Evolutionary conservation across 2,888 invertebrate species (phyloP).

Genomic region (Pemphredon lugubris): DNA sequence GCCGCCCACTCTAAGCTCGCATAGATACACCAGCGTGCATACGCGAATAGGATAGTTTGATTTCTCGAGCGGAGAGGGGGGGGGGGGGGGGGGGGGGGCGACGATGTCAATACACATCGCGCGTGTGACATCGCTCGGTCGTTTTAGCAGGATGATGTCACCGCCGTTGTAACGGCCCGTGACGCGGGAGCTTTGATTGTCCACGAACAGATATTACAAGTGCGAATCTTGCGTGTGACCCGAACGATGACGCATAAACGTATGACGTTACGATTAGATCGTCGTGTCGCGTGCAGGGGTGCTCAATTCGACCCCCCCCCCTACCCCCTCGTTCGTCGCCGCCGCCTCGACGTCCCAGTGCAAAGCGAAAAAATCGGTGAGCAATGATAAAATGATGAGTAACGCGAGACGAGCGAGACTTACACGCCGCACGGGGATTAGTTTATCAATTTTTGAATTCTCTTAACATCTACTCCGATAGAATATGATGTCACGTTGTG

Average conservation of each 20-base stretch:
- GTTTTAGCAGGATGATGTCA: constrained; percentile 68
- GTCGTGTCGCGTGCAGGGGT: constrained; percentile 12
- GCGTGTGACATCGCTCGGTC: constrained; percentile 15
- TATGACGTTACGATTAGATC: constrained; percentile 54
- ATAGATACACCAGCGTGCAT: not conserved
- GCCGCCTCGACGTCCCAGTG: too few species aligned
- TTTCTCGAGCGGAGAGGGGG: constrained; percentile 12
- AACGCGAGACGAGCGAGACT: too few species aligned
- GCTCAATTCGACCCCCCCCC: constrained; percentile 20
- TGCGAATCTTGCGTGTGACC: constrained; percentile 48
- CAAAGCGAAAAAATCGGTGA: too few species aligned
- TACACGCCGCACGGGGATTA: constrained; percentile 1
- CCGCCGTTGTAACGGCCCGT: constrained; percentile 60
- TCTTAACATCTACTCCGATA: constrained; percentile 44
- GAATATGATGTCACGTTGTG: constrained; percentile 40
- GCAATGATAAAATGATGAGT: too few species aligned
- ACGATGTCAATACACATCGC: constrained; percentile 20
- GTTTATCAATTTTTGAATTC: constrained; percentile 43
- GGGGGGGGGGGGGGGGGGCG: too few species aligned
- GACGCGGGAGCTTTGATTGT: constrained; percentile 55
- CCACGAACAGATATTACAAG: constrained; percentile 42
- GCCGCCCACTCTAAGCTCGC: not conserved
- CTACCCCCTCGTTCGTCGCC: too few species aligned
- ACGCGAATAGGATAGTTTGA: not conserved
- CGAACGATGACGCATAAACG: constrained; percentile 52